A percentile compares a stretch with the other conserved stretches of the same genome.
phyloP scores from a whole-genome alignment of 2,113 vertebrate genomes.

The Benitochromis conjunctus region DNA sequence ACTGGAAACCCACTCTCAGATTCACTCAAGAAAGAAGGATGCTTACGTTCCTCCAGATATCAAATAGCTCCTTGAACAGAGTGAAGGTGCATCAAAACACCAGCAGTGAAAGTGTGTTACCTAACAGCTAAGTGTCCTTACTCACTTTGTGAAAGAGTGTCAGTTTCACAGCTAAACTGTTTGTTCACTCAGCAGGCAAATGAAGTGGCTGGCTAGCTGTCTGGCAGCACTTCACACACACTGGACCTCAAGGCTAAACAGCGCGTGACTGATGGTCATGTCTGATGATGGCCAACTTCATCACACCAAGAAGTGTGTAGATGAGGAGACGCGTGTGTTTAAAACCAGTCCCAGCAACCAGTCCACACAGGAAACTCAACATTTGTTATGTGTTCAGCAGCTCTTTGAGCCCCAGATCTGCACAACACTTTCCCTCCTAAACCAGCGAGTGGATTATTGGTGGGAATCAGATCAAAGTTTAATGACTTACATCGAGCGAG shows the following conservation, averaged over 20 bases:
- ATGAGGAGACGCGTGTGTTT: background rate
- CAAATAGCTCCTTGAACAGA: background rate
- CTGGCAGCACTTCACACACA: slow-evolving; percentile 20
- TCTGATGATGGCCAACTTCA: background rate
- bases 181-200: background rate
- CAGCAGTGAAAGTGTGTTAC: background rate
- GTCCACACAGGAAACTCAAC: background rate
- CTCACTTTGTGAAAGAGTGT: background rate
- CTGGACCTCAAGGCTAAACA: background rate
- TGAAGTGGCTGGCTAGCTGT: background rate
- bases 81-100: background rate
- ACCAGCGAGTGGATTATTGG: background rate
- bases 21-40: background rate
- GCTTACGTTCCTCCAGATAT: background rate
- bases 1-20: background rate
- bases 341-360: background rate
- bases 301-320: background rate
- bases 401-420: background rate
- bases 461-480: background rate
- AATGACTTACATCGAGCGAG: background rate
- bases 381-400: background rate
- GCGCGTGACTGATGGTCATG: background rate
- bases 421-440: background rate
- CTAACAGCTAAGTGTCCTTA: background rate
- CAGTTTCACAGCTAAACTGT: background rate